phyloP scores from a whole-genome alignment of 2,113 vertebrate genomes.

The Mastomys natalensis region DNA sequence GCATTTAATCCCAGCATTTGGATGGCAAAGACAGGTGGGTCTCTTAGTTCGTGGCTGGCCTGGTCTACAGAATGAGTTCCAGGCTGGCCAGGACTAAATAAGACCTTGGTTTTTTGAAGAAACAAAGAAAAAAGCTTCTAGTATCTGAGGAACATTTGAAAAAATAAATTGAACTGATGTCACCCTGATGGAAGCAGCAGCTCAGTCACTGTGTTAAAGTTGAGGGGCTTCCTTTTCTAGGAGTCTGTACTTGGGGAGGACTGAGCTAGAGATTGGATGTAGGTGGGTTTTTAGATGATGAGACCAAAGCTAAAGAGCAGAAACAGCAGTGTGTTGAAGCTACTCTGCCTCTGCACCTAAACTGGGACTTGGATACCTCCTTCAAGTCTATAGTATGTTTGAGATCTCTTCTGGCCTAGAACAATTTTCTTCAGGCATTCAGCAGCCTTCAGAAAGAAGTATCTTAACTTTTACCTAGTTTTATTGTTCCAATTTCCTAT shows the following conservation, averaged over 20 bases:
- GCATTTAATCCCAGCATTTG: not conserved
- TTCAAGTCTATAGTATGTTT: slow-evolving; percentile 36
- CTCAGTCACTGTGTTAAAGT: slow-evolving; percentile 27
- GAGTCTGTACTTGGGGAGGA: not conserved
- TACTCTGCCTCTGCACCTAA: not conserved
- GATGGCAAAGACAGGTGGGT: not conserved
- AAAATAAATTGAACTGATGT: slow-evolving; percentile 50
- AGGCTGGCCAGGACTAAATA: not conserved
- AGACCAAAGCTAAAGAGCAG: not conserved
- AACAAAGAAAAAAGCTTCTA: not conserved
- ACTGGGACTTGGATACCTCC: not conserved
- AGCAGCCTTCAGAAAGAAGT: slow-evolving; percentile 77
- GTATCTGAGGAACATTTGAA: slow-evolving; percentile 33
- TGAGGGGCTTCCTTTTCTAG: slow-evolving; percentile 15
- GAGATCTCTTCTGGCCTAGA: slow-evolving; percentile 66
- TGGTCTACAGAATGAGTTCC: not conserved
- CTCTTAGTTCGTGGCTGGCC: not conserved
- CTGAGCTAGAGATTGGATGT: not conserved
- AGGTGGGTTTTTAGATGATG: not conserved
- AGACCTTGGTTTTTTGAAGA: not conserved
- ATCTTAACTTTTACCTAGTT: slow-evolving; percentile 61
- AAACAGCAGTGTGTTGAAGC: not conserved
- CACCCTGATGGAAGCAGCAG: slow-evolving; percentile 63
- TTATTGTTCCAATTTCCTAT: slow-evolving; percentile 68
- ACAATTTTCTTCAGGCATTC: slow-evolving; percentile 72